Base-by-base conservation (phyloP, 2,888 invertebrate genomes). In the Pasiphila rectangulata region DNA sequence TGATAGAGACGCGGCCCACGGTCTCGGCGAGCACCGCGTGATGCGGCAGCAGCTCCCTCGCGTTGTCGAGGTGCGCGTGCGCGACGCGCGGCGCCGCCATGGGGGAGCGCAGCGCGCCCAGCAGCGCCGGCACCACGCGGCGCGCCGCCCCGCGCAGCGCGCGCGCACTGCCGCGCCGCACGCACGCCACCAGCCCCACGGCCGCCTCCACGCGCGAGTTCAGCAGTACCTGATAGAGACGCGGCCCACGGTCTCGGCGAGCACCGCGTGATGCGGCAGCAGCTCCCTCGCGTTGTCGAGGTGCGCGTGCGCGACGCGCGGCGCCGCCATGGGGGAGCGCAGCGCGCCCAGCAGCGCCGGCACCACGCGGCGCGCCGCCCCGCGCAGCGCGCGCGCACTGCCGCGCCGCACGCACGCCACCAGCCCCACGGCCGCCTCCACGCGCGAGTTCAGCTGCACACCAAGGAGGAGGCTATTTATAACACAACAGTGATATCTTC, bases 291-390 rank as follows among this genome's bases (percentile, higher is more conserved):
- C 90, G 34, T 20, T 97, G 83, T 40, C 29, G 86, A 79, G 5
- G 69, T 91, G 94, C 3, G 94, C 79, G 46, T 90, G 83, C 3
- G 91, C 89, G 49, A 94, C 80, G 7, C 89, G 82, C 0, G 93
- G 92, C 4, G 96, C 96, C 4, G 95, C 94, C 24, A 97, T 80
- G 0, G 96, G 95, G 12, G 95, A 95, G 40, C 92, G 90, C 54
- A 96, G 83, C 50, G 94, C 91, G 36, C 83, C 90, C 39, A 95
- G 79, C 48, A 94, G 75, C 2, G 85, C 46, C 29, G 50, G 44
- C 54, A 51, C 42, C 13, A 46, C 19, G 35, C 51, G 54, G 19
- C 48, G 50, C 46, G 54, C 54, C 17, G 12, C 5, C 12, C 70
- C 51, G 35, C 67, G 66, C 1, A 76, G 37, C 29, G 75, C 72